Evolutionary conservation across 2,113 vertebrate genomes (phyloP).

Genomic region (Ageneiosus marmoratus): DNA sequence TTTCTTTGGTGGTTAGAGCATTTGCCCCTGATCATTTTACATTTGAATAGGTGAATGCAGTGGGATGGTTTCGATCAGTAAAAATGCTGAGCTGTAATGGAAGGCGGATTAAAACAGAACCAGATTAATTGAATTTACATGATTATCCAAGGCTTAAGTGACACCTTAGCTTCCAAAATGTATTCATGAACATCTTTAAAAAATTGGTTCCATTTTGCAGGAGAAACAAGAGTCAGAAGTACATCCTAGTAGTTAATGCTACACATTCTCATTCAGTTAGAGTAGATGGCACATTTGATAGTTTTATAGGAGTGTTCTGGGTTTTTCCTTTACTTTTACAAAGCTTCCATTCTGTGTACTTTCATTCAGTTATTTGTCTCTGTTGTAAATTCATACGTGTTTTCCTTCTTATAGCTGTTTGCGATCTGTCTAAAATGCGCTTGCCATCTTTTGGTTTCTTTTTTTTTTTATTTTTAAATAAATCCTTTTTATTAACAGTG

Average conservation of each 20-base stretch:
- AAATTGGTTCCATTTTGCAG: neutral
- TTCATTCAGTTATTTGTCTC: conserved; percentile 18
- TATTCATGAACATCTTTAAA: neutral
- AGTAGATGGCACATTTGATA: neutral
- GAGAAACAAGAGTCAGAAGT: neutral
- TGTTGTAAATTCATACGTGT: conserved; percentile 25
- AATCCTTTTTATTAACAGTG: conserved; percentile 43
- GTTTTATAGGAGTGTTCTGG: neutral
- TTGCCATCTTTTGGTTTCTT: conserved; percentile 31
- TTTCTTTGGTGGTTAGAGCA: conserved; percentile 14
- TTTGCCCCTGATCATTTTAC: conserved; percentile 3
- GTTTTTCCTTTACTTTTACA: neutral
- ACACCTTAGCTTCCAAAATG: neutral
- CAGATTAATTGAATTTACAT: neutral
- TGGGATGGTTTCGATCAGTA: neutral
- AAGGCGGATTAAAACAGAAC: neutral
- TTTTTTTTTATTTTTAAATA: conserved; percentile 27
- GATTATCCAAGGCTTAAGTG: neutral
- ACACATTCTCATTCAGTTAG: neutral
- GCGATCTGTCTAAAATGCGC: conserved; percentile 7
- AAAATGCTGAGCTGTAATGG: neutral
- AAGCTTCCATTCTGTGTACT: conserved; percentile 1
- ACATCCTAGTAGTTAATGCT: neutral
- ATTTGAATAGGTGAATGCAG: neutral
- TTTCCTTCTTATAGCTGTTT: conserved; percentile 31